Evolutionary conservation across 2,888 invertebrate genomes (phyloP), one percentile per base, ranked within the genome.

Genomic region (Panzeria rudis): DNA sequence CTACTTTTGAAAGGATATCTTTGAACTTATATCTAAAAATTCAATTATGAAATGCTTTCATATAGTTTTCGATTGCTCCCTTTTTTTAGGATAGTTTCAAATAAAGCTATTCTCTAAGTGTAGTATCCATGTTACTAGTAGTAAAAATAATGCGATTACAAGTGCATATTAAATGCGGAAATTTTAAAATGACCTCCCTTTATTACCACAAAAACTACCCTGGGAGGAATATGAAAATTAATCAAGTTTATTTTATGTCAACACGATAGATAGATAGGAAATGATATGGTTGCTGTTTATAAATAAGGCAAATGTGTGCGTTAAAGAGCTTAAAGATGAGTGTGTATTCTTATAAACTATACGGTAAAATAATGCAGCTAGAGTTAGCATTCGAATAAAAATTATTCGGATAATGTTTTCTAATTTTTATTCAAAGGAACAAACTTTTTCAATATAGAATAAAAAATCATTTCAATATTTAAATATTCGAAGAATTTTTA

Each of bases 171-270:
- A 56, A 64, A 71, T 71, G 54, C 66, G 79, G 64, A 72, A 73
- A 59, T 71, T 72, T 41, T 47, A 23, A 72, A 72, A 72, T 71
- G 64, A 83, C 79, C 75, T 75, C 64, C 50, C 52, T 72, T 72
- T 61, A 68, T 68, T 66, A 76, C 76, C 73, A 47, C 62, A 73
- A 47, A 66, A 50, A 66, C 68, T 72, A 50, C 50, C 86, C 77
- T 44, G 47, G 64, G 75, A 64, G 71, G 59, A 66, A 86, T 83
- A 87, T 86, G 84, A 82, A 88, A 89, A 88, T 89, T 88, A 89
- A 89, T 89, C 87, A 89, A 88, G 87, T 89, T 86, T 87, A 83
- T 86, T 87, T 88, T 87, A 87, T 87, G 88, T 88, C 88, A 89
- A 88, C 88, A 88, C 87, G 62, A 83, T 83, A 81, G 86, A 84